Base-by-base conservation (phyloP, 2,888 invertebrate species). In the Celastrina argiolus region DNA sequence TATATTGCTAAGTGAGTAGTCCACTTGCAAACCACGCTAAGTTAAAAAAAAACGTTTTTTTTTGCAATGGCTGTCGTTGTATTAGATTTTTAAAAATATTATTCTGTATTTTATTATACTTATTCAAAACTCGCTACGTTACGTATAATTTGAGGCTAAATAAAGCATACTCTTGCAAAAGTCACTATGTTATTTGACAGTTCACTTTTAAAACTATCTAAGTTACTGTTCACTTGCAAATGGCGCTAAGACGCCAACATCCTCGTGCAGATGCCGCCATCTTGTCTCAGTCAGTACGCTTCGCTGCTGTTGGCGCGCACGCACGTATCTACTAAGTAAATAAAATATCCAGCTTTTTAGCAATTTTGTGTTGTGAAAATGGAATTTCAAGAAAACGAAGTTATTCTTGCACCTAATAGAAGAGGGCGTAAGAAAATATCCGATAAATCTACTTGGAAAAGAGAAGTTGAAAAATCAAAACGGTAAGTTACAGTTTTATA, bases 401-500 rank as follows among this genome's bases (percentile, higher is more conserved):
- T 65, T 56, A 34, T 65, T 65, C 36, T 65, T 51, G 64, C 64
- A 51, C 64, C 65, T 65, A 34, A 56, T 65, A 65, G 56, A 65
- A 56, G 51, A 56, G 56, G 51, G 36, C 65, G 65, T 65, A 65
- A 65, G 34, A 65, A 65, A 56, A 65, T 65, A 65, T 51, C 65
- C 36, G 65, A 65, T 65, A 36, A 65, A 65, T 65, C 65, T 65
- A 65, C 65, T 31, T 65, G 65, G 65, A 65, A 65, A 36, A 65
- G 65, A 65, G 56, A 65, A 65, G 36, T 65, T 65, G 65, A 65
- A 36, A 36, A 36, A 36, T 36, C 36, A 36, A 36, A 36, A 36
- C 12, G 36, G 36, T 36, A 36, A 36, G 36, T 36, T 36, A 36
- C 36, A 36, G 36, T 36, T 36, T 36, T 36, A 36, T 36, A 36